Evolutionary conservation across 2,797 vertebrate species (phyloP).

Genomic region (Presbytis comata): DNA sequence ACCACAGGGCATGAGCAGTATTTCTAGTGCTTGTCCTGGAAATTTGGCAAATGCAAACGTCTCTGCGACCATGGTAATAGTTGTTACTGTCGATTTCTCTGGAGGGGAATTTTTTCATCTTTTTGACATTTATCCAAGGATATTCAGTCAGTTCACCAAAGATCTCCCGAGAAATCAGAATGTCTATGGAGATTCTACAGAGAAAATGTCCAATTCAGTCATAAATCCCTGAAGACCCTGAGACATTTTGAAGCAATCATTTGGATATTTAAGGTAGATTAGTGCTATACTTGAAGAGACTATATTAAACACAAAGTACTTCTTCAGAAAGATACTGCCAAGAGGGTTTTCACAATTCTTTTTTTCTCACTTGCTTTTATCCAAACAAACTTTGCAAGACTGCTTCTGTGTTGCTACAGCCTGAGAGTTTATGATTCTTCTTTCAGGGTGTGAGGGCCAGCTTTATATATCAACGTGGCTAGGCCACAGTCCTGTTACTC

Average conservation of each 20-base stretch:
- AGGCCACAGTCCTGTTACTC: not conserved
- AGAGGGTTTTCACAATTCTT: not conserved
- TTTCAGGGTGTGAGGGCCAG: not conserved
- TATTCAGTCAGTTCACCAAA: not conserved
- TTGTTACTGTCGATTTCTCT: not conserved
- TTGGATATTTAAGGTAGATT: not conserved
- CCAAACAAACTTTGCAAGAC: not conserved
- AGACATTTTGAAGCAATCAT: not conserved
- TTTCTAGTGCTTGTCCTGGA: not conserved
- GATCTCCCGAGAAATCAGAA: not conserved
- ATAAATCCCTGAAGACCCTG: not conserved
- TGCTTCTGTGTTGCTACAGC: not conserved
- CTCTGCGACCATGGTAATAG: not conserved
- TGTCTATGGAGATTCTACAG: not conserved
- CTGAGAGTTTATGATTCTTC: not conserved
- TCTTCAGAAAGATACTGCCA: not conserved
- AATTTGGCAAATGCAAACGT: not conserved
- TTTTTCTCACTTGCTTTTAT: slow-evolving; percentile 33
- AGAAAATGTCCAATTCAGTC: not conserved
- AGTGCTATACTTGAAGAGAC: not conserved
- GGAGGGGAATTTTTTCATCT: not conserved
- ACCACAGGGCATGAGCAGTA: not conserved
- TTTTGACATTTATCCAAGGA: not conserved
- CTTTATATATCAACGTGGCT: not conserved
- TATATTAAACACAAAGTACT: not conserved